phyloP scores from a whole-genome alignment of 2,797 vertebrate species.

The Pipistrellus pipistrellus region DNA sequence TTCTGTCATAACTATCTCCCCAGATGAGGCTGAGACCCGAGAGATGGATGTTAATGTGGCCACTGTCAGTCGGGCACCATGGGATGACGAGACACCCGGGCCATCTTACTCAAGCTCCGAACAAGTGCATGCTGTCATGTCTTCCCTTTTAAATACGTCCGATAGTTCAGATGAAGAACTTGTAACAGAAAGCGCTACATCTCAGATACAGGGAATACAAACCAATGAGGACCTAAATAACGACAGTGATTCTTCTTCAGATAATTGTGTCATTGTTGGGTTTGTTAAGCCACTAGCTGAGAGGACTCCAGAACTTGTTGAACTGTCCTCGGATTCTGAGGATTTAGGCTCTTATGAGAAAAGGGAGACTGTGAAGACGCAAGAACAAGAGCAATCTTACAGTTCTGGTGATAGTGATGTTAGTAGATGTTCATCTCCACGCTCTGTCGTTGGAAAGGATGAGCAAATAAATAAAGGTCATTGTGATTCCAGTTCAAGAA shows the following conservation, averaged over 20 bases:
- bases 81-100: slow-evolving; percentile 98
- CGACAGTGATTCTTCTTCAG: slow-evolving; percentile 87
- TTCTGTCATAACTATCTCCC: slow-evolving; percentile 95
- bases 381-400: slow-evolving; percentile 90
- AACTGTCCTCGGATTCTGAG: slow-evolving; percentile 94
- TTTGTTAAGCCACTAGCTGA: slow-evolving; percentile 94
- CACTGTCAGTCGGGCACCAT: slow-evolving; percentile 89
- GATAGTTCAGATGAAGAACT: slow-evolving; percentile 91
- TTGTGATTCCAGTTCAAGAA: slow-evolving; percentile 79
- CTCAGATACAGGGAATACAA: slow-evolving; percentile 78
- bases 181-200: slow-evolving; percentile 69
- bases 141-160: slow-evolving; percentile 89
- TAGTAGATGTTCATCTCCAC: slow-evolving; percentile 85
- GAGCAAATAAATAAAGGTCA: slow-evolving; percentile 74
- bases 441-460: slow-evolving; percentile 81
- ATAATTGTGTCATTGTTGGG: slow-evolving; percentile 95
- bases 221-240: slow-evolving; percentile 80
- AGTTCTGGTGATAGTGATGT: slow-evolving; percentile 88
- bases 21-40: slow-evolving; percentile 89
- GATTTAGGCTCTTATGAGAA: slow-evolving; percentile 89
- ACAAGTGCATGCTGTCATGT: slow-evolving; percentile 82
- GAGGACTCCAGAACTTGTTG: slow-evolving; percentile 96
- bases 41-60: slow-evolving; percentile 87
- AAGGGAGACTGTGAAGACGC: slow-evolving; percentile 84
- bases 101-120: slow-evolving; percentile 95